Evolutionary conservation across 2,113 vertebrate genomes (phyloP).

Genomic region (Zootoca vivipara): DNA sequence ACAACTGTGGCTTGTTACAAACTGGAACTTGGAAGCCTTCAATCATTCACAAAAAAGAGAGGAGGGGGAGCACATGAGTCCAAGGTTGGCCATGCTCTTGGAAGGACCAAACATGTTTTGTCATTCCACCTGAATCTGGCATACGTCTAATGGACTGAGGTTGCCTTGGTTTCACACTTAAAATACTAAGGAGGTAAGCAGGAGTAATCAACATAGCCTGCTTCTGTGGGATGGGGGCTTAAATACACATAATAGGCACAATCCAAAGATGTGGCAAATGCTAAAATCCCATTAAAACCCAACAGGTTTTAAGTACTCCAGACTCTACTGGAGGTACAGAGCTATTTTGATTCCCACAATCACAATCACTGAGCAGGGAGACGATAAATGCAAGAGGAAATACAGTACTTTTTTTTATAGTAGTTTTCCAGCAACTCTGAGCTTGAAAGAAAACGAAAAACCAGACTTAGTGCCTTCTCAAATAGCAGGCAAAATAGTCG

Average conservation of each 20-base stretch:
- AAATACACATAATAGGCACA: not conserved
- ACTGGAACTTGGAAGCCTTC: not conserved
- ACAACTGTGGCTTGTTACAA: not conserved
- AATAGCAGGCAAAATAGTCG: slow-evolving; percentile 5
- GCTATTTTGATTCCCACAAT: not conserved
- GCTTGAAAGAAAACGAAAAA: not conserved
- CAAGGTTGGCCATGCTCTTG: not conserved
- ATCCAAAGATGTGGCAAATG: not conserved
- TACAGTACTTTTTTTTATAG: no score
- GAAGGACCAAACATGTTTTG: not conserved
- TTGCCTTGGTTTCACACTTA: not conserved
- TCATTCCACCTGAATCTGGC: not conserved
- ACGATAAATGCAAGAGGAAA: not conserved
- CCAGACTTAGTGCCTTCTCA: not conserved
- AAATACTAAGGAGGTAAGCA: not conserved
- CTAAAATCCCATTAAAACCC: not conserved
- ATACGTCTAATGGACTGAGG: not conserved
- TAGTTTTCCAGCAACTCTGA: not conserved
- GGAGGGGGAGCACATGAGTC: not conserved
- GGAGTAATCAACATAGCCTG: not conserved
- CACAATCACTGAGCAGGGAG: not conserved
- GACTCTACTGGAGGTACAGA: not conserved
- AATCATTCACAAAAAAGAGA: not conserved
- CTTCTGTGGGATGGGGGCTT: not conserved
- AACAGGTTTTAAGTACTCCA: not conserved